Base-by-base conservation (phyloP, 2,113 vertebrate genomes). In the Columba janthina region DNA sequence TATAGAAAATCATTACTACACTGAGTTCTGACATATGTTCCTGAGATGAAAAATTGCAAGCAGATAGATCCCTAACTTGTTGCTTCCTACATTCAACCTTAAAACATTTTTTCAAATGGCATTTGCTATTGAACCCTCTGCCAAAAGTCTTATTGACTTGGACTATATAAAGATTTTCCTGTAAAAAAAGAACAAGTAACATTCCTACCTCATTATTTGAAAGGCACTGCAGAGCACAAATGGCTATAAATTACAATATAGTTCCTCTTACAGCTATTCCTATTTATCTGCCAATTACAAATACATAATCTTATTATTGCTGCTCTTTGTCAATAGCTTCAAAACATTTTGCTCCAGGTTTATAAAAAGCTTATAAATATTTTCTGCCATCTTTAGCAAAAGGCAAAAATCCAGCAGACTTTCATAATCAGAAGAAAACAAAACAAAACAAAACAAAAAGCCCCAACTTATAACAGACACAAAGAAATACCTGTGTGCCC, bases 401-500 rank as follows among this genome's bases (percentile, higher is more conserved):
- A 83, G 32, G 65, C 10, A 82, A 85, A 81, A 65, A 71, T 44
- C 0, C 10, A 77, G 11, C 17, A 72, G 56, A 67, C 9, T 77
- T 74, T 67, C 36, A 53, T n/a, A 81, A 74, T 31, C 12, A 81
- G 67, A 80, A 36, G 28, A 6, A 17, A 24, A 3, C 19, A 7
- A 38, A 38, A 38, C 11, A 38, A 38, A 38, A 38, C 38, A 7
- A 8, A 2, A 10, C 58, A 38, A 72, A 26, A 56, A 73, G 16
- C 3, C 50, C 22, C n/a, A 48, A 10, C 24, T 62, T 11, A 9
- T 17, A 90, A 48, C 16, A 79, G 34, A 85, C 25, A 73, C 40
- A 79, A 93, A 93, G 82, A 73, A 97, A 95, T 97, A 98, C 94
- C 97, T 98, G 94, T 89, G 85, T 85, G 75, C 82, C 88, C 5